Evolutionary conservation across 2,797 vertebrate genomes (phyloP).

Genomic region (Saguinus oedipus): DNA sequence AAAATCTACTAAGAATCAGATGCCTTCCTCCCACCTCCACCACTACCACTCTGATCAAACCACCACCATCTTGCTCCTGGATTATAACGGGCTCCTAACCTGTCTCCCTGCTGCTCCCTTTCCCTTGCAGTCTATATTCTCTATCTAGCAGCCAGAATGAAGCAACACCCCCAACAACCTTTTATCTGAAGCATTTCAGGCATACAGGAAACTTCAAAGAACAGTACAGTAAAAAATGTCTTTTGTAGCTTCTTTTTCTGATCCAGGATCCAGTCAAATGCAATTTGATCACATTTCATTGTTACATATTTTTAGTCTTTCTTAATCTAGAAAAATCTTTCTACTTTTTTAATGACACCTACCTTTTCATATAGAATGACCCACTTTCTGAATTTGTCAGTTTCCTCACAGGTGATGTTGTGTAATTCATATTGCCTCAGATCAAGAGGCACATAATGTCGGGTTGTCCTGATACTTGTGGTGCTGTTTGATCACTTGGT

Average conservation of each 20-base stretch:
- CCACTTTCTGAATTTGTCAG: background rate
- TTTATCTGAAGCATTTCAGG: background rate
- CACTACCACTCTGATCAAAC: background rate
- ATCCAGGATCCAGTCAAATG: background rate
- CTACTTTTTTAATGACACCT: background rate
- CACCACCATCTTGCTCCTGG: background rate
- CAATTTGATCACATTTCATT: background rate
- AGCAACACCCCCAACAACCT: background rate
- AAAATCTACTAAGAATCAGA: background rate
- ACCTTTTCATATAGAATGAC: background rate
- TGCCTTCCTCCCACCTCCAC: background rate
- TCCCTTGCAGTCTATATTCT: background rate
- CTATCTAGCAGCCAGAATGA: background rate
- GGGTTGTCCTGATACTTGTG: background rate
- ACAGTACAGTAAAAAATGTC: background rate
- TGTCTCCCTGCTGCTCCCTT: background rate
- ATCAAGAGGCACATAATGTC: background rate
- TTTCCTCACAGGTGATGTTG: background rate
- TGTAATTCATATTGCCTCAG: background rate
- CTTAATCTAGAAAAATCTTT: background rate
- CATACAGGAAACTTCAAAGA: background rate
- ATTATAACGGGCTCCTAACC: background rate
- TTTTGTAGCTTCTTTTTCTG: background rate
- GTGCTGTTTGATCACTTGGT: background rate
- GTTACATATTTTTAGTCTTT: background rate